A percentile compares a stretch with the other conserved stretches of the same genome.
These are phyloP conservation scores for Formica selysi DNA, from an alignment of 1,140 invertebrate species.

Conservation along the genomic window DNA sequence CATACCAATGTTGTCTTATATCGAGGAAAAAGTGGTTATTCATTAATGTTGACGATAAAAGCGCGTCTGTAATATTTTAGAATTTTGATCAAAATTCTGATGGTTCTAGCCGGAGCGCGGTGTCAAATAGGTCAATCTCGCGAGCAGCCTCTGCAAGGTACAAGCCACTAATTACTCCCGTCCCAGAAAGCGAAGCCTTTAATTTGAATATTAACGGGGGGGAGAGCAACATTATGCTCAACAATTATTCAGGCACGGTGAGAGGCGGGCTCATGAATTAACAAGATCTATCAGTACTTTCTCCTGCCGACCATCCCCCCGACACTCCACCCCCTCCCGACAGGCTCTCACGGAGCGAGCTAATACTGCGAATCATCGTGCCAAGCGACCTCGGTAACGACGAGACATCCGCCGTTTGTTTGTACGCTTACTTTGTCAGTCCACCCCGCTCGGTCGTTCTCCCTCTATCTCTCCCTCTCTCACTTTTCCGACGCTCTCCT, in stretches of 20 bases:
- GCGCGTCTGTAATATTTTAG: neutral
- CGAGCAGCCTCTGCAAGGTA: constrained; percentile 21
- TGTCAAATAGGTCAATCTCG: constrained; percentile 67
- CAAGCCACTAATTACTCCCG: constrained; percentile 77
- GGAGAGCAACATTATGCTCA: constrained; percentile 76
- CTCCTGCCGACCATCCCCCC: constrained; percentile 50
- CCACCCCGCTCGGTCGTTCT: constrained; percentile 46
- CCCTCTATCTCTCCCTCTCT: constrained; percentile 50
- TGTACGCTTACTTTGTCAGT: constrained; percentile 80
- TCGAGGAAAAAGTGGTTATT: neutral
- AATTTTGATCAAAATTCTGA: neutral
- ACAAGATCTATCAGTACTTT: constrained; percentile 80
- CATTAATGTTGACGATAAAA: neutral
- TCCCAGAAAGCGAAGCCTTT: constrained; percentile 76
- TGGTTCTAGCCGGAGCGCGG: neutral
- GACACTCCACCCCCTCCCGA: constrained; percentile 55
- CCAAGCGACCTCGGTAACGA: constrained; percentile 75
- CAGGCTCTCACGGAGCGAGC: constrained; percentile 63
- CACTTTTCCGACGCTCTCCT: constrained; percentile 56
- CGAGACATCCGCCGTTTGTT: constrained; percentile 78
- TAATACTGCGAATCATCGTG: constrained; percentile 75
- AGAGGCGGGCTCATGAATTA: constrained; percentile 81
- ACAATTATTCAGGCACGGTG: constrained; percentile 82
- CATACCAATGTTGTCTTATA: neutral
- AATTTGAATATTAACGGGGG: constrained; percentile 78